Evolutionary conservation across 2,888 invertebrate species (phyloP).

Genomic region (Disparrhopalites patrizii): DNA sequence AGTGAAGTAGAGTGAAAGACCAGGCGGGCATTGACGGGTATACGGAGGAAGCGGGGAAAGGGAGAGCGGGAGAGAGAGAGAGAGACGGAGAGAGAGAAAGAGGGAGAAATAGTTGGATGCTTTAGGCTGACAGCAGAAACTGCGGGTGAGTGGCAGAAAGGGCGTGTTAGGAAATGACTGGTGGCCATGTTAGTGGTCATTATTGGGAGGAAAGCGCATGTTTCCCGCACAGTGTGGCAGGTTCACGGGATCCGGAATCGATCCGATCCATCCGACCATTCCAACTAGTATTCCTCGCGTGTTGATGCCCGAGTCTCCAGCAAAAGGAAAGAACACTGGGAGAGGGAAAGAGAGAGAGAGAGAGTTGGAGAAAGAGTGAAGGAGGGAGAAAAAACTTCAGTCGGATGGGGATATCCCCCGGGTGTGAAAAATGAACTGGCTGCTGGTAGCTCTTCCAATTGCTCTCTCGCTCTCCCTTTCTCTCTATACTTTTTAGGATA

Average conservation of each 20-base stretch:
- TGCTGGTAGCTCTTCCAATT: constrained; percentile 25
- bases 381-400: constrained; percentile 27
- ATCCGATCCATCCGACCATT: constrained; percentile 40
- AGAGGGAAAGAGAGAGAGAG: constrained; percentile 8
- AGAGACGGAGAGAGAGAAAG: too few relatives aligned
- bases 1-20: constrained; percentile 18
- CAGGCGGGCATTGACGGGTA: constrained; percentile 35
- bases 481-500: background rate
- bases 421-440: constrained; percentile 36
- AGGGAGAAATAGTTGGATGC: constrained; percentile 8
- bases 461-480: constrained; percentile 3
- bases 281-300: constrained; percentile 23
- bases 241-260: constrained; percentile 36
- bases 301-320: constrained; percentile 24
- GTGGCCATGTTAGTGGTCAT: constrained; percentile 50
- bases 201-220: constrained; percentile 49
- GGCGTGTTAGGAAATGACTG: constrained; percentile 49
- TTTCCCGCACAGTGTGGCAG: constrained; percentile 39
- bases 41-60: constrained; percentile 11
- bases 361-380: constrained; percentile 18
- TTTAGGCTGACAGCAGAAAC: constrained; percentile 27
- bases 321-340: constrained; percentile 13
- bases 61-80: too few relatives aligned
- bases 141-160: constrained; percentile 44
- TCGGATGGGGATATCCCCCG: constrained; percentile 27